Evolutionary conservation across 2,113 vertebrate species (phyloP), one percentile per base, ranked within the genome.

Genomic region (Heterocephalus glaber): DNA sequence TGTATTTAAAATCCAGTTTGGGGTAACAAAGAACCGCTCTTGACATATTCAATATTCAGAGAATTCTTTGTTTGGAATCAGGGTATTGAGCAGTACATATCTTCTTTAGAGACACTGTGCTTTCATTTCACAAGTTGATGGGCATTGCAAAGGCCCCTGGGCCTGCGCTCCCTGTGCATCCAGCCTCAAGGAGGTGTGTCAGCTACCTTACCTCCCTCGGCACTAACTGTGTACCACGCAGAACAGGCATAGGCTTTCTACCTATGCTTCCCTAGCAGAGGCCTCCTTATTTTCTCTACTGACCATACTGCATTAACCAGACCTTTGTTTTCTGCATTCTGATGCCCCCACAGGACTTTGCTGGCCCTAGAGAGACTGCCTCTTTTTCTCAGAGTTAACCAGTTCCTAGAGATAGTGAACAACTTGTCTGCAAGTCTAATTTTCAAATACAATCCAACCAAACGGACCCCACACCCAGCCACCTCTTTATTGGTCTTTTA

Each of bases 1-100:
- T 56, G 72, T 33, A 56, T 58, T 87, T 90, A 47, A 76, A 83
- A 92, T 61, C 22, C 41, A 95, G 19, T 79, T 65, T 86, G 85
- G 38, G 19, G 28, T 65, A 79, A 76, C n/a, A 85, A 81, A 77
- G 86, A 92, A 86, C 4, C 0, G 9, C 20, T 44, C 28, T 88
- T 90, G 22, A 77, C 14, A 60, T 30, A 86, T 14, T 66, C 20
- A 28, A 66, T 54, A 94, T 72, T 89, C 49, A 83, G 52, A 90
- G 68, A 88, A 84, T 77, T 92, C 56, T 87, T 82, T 79, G 68
- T 84, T 83, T 61, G 65, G 70, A 70, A 22, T 17, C 16, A 85
- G 12, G 24, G 4, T 47, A 35, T 76, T 66, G 33, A 58, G 68
- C 14, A 52, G 8, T 20, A 61, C 20, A 41, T 44, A 65, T 63